Evolutionary conservation across 2,888 invertebrate species (phyloP).

Genomic region (Baronia brevicornis): DNA sequence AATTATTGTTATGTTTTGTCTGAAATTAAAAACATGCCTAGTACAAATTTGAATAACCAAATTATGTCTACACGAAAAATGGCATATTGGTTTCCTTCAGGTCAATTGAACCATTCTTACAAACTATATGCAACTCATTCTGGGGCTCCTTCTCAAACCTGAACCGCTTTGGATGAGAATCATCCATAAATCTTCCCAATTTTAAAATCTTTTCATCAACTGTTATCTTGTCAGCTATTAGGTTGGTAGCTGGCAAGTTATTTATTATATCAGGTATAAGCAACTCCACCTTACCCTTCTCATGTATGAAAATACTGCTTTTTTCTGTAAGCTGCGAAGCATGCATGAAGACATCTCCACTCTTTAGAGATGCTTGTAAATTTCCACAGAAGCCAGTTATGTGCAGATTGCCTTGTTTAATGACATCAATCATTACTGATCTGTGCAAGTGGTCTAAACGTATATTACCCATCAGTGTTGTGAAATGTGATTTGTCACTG

Average conservation of each 20-base stretch:
- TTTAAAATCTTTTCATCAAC: conserved; percentile 64
- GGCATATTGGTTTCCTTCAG: conserved; percentile 58
- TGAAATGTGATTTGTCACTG: conserved; percentile 64
- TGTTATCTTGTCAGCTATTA: conserved; percentile 67
- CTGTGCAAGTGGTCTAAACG: conserved; percentile 52
- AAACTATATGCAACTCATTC: conserved; percentile 65
- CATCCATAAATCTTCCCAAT: conserved; percentile 64
- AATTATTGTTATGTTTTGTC: no score
- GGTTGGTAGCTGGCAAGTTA: conserved; percentile 62
- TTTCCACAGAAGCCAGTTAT: conserved; percentile 63
- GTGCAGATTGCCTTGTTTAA: conserved; percentile 61
- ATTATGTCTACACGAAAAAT: conserved; percentile 53
- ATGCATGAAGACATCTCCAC: conserved; percentile 66
- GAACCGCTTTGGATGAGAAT: conserved; percentile 62
- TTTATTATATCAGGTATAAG: conserved; percentile 54
- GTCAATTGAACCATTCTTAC: conserved; percentile 70
- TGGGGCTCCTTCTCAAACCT: conserved; percentile 58
- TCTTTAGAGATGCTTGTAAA: conserved; percentile 61
- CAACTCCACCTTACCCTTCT: conserved; percentile 67
- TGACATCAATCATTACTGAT: conserved; percentile 61
- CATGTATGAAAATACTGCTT: conserved; percentile 70
- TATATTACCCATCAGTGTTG: conserved; percentile 64
- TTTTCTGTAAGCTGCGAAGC: conserved; percentile 58
- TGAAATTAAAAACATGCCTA: no score
- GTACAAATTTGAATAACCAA: no score